Evolutionary conservation across 2,797 vertebrate species (phyloP), one percentile per base, ranked within the genome.

Genomic region (Leuciscus waleckii): DNA sequence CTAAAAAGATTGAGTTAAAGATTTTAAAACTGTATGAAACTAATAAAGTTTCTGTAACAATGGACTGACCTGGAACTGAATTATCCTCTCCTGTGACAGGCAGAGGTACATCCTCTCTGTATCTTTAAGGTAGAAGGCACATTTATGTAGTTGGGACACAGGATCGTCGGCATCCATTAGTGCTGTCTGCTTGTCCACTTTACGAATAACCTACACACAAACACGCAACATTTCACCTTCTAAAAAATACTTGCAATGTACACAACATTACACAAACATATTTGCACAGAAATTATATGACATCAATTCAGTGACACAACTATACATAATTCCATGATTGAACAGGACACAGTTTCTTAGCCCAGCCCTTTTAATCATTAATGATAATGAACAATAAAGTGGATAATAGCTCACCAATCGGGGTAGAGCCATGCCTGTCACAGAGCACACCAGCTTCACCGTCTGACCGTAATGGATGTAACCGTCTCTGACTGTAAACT

Each of bases 401-500:
- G 16, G 1, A 51, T 67, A 54, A 75, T 5, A 32, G 35, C 85
- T 85, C 96, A 99, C 98, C 97, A 99, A 93, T 95, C 98, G 95
- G 0, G 98, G 98, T 90, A 99, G 95, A 69, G 98, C 98, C 98
- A 99, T 99, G 95, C 98, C 98, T 79, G 98, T 99, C 51, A 99
- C 98, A 17, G 98, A 99, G 89, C 98, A 99, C 41, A 99, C 98
- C 88, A 99, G 93, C 90, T 99, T 99, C 87, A 99, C 97, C 0
- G 98, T 99, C 91, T 99, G 98, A 78, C 98, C 98, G 21, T 99
- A 99, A 91, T 99, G 98, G 91, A 99, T 97, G 90, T 99, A 99
- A 86, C 98, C 98, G 2, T 99, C 98, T 90, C 98, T 95, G 84
- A 99, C 98, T 39, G 98, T 98, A 93, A 99, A 99, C 93, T 99